Percentiles rank a stretch among this genome's conserved stretches.
Conservation (phyloP, 2,888 invertebrate genomes). For the Zaprionus bogoriensis region DNA sequence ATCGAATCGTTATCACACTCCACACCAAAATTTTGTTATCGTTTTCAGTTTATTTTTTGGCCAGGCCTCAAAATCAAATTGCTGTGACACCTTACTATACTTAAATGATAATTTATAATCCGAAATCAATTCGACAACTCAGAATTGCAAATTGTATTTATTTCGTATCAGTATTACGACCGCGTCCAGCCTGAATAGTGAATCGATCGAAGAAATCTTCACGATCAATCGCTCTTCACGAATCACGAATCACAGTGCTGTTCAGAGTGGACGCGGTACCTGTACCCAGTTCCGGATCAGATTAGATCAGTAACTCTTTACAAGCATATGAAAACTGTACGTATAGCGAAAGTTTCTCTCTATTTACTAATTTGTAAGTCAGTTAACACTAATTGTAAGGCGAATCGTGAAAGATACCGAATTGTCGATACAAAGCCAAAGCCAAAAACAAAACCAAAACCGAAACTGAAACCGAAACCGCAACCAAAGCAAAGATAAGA, state of each 20-base stretch:
- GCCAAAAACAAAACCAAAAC: not conserved
- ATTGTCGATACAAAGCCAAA: constrained; percentile 18
- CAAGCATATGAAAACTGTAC: constrained; percentile 39
- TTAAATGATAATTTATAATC: constrained; percentile 52
- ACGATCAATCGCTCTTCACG: not conserved
- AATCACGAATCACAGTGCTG: not conserved
- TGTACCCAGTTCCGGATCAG: constrained; percentile 9
- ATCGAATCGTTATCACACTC: constrained; percentile 55
- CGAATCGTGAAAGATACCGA: constrained; percentile 34
- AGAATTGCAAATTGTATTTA: constrained; percentile 65
- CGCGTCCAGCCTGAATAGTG: constrained; percentile 39
- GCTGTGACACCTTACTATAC: constrained; percentile 78
- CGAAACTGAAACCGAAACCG: not conserved
- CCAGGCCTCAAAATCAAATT: constrained; percentile 53
- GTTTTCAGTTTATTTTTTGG: constrained; percentile 22
- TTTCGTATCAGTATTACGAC: constrained; percentile 45
- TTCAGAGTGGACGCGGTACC: constrained; percentile 31
- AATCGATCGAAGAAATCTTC: not conserved
- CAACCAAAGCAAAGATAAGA: constrained; percentile 8
- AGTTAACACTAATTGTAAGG: constrained; percentile 62
- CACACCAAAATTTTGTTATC: constrained; percentile 56
- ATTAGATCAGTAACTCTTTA: constrained; percentile 15
- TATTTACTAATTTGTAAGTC: constrained; percentile 56
- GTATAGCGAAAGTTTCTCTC: constrained; percentile 29
- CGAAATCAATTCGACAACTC: constrained; percentile 52